These are phyloP conservation scores for Microcebus murinus DNA, from an alignment of 2,113 vertebrate species.

Conservation along the genomic window DNA sequence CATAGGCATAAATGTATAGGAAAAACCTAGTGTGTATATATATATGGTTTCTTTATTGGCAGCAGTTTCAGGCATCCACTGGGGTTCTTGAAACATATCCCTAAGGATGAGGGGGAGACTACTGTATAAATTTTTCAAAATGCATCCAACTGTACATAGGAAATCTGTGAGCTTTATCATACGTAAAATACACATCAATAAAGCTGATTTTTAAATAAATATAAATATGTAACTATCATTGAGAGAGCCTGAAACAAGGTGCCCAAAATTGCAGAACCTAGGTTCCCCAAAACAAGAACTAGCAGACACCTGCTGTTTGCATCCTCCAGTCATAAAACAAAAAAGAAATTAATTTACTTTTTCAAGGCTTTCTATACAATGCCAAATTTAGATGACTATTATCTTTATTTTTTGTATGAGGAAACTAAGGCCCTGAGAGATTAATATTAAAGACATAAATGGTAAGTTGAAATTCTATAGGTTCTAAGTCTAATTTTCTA, in stretches of 20 bases:
- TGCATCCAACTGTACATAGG: neutral
- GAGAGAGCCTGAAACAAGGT: neutral
- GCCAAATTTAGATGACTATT: neutral
- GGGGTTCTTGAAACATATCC: neutral
- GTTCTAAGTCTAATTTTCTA: conserved; percentile 21
- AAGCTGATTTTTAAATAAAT: conserved; percentile 51
- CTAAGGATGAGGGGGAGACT: neutral
- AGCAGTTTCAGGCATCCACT: neutral
- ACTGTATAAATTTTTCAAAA: neutral
- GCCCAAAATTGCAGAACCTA: neutral
- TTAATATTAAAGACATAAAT: conserved; percentile 9
- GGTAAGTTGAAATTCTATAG: neutral
- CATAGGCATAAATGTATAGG: neutral
- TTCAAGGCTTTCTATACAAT: neutral
- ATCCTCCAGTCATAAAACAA: neutral
- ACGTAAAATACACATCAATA: neutral
- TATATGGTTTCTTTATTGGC: neutral
- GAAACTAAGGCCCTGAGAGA: neutral
- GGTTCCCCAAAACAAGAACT: neutral
- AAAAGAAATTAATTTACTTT: conserved; percentile 25
- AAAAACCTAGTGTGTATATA: neutral
- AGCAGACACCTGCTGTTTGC: neutral
- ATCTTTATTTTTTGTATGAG: neutral
- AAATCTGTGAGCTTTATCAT: neutral
- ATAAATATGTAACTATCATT: neutral